Conservation (phyloP, 2,113 vertebrate genomes). For the Otis tarda region DNA sequence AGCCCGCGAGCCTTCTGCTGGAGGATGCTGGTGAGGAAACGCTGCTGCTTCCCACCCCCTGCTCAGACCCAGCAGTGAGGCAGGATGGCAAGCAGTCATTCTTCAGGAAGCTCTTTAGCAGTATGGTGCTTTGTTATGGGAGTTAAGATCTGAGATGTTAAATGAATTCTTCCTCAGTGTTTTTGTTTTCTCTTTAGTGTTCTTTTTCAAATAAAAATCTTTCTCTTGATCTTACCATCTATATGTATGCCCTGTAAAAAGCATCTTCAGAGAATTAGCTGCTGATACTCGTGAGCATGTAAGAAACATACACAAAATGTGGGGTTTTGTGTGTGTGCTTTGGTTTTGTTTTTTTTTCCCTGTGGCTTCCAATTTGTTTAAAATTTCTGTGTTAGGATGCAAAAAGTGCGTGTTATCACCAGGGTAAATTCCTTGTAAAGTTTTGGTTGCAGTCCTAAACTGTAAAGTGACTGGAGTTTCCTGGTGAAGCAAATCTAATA, state of each 20-base stretch:
- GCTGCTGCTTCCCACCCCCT: background rate
- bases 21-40: rapidly evolving
- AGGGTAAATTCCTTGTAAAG: background rate
- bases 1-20: background rate
- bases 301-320: background rate
- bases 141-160: background rate
- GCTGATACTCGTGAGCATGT: background rate
- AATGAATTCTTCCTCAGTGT: background rate
- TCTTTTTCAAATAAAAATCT: background rate
- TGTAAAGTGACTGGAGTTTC: background rate
- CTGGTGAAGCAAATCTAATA: background rate
- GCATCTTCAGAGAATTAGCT: background rate
- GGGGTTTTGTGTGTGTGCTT: background rate
- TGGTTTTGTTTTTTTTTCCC: background rate
- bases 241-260: background rate
- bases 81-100: background rate
- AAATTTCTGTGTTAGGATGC: background rate
- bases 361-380: background rate
- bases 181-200: background rate
- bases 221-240: background rate
- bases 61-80: background rate
- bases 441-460: background rate
- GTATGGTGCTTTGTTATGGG: background rate
- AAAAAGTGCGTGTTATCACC: background rate
- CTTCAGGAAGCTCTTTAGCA: background rate